Percentiles rank a stretch among this genome's conserved stretches.
phyloP scores from a whole-genome alignment of 35 echinoderm and acorn worm species.

The Chiridota heheva region DNA sequence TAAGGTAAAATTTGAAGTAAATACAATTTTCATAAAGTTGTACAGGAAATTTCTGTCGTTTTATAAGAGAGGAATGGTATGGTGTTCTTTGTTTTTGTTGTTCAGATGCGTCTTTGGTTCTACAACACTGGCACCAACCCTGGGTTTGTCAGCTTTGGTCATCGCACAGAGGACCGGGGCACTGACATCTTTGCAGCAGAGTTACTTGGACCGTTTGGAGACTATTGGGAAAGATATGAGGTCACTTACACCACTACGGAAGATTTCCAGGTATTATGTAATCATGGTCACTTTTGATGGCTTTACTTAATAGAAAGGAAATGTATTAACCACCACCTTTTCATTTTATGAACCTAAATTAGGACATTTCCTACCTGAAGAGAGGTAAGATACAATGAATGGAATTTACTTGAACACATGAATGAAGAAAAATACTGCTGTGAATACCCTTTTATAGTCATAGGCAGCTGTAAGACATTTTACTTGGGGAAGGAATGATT shows the following conservation, averaged over 20 bases:
- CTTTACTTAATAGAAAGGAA: too few species aligned
- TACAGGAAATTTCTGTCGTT: background rate
- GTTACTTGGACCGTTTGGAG: conserved; percentile 9
- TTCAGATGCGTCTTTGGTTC: conserved; percentile 31
- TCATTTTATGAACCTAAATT: too few species aligned
- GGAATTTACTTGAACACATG: too few species aligned
- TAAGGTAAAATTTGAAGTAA: background rate
- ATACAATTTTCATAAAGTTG: background rate
- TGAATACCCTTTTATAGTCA: too few species aligned
- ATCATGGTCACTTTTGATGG: too few species aligned
- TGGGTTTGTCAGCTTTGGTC: conserved; percentile 1
- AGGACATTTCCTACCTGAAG: too few species aligned
- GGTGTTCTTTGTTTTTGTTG: background rate
- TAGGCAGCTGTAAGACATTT: too few species aligned
- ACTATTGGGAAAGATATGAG: conserved; percentile 41
- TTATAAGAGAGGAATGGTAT: background rate
- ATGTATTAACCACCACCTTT: too few species aligned
- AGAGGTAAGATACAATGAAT: too few species aligned
- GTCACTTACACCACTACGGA: background rate
- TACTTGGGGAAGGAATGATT: too few species aligned
- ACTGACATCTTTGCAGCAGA: background rate
- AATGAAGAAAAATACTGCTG: too few species aligned
- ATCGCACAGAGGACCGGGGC: conserved; percentile 15
- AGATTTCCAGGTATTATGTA: conserved; percentile 48
- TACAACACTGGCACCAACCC: conserved; percentile 18